Base-by-base conservation (phyloP, 2,888 invertebrate species). In the Eupithecia tripunctaria region DNA sequence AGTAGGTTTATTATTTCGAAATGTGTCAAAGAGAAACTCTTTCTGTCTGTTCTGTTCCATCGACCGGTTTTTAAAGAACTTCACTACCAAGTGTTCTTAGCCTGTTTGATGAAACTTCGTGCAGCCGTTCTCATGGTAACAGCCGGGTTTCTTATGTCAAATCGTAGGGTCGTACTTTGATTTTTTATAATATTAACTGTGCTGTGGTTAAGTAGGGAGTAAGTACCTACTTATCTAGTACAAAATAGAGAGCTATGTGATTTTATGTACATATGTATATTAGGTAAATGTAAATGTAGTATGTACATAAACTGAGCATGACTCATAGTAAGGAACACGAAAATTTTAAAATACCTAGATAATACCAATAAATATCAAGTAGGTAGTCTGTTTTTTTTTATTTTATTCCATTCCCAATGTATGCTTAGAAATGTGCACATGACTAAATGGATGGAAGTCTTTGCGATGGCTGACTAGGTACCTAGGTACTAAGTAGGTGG, bases 401-500 rank as follows among this genome's bases (percentile, higher is more conserved):
- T 47, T 47, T n/a, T n/a, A 47, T 47, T 47, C 47, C 47, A 47
- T 47, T 47, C n/a, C 47, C 47, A 47, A n/a, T 47, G 47, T 47
- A n/a, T 47, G 8, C 8, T 47, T n/a, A 47, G 47, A 47, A 47
- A 6, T 47, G 47, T 47, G 47, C 8, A n/a, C n/a, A 47, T 47
- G 7, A n/a, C 47, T 47, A n/a, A 2, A 41, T 41, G 43, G 7
- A 47, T 47, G 18, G 43, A 47, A 47, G 43, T n/a, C 7, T 47
- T 47, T 8, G n/a, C 43, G n/a, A n/a, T n/a, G 43, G n/a, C n/a
- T 47, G n/a, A n/a, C 7, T 32, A 32, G 32, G 32, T 32, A 32
- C 32, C 32, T 29, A n/a, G n/a, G n/a, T n/a, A n/a, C n/a, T n/a
- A n/a, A n/a, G n/a, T n/a, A n/a, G n/a, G n/a, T n/a, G n/a, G n/a